Evolutionary conservation across 2,888 invertebrate genomes (phyloP), one percentile per base, ranked within the genome.

Genomic region (Cerastoderma edule): DNA sequence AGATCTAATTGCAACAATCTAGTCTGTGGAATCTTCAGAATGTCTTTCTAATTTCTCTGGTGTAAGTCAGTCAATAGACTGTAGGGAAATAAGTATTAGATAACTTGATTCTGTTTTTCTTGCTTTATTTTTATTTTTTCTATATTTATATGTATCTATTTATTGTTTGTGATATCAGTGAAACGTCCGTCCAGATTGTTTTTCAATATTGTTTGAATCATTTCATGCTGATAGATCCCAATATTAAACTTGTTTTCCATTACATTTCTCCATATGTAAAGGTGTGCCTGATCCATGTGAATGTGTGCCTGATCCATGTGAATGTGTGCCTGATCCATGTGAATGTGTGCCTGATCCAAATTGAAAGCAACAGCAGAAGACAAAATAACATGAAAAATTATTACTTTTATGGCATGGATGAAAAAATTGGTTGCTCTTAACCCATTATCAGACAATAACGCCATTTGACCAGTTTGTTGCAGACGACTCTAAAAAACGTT

Each of bases 161-260:
- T n/a, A 50, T 10, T 50, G 22, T 50, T 50, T 50, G 50, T 50
- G 50, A 50, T 50, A 8, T 50, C 24, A 50, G 24, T 50, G 50
- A 24, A 24, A 13, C 24, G 22, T 22, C 50, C 50, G 22, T 50
- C 50, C 50, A 50, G n/a, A 27, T 50, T 50, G 50, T 50, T 50
- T 50, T 2, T 1, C 24, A 50, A 2, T 50, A 50, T 24, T 24
- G n/a, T 10, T 50, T 50, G 50, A 24, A n/a, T n/a, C n/a, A n/a
- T n/a, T n/a, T n/a, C n/a, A n/a, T n/a, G n/a, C n/a, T n/a, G n/a
- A n/a, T n/a, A n/a, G 50, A 22, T 1, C 22, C 50, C 10, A n/a
- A 50, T 2, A 8, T 10, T 50, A 5, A 1, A 50, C 24, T 3
- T 50, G 19, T 50, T 50, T 13, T 50, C 24, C 24, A n/a, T n/a